Evolutionary conservation across 2,797 vertebrate species (phyloP), one percentile per base, ranked within the genome.

Genomic region (Falco berigora): DNA sequence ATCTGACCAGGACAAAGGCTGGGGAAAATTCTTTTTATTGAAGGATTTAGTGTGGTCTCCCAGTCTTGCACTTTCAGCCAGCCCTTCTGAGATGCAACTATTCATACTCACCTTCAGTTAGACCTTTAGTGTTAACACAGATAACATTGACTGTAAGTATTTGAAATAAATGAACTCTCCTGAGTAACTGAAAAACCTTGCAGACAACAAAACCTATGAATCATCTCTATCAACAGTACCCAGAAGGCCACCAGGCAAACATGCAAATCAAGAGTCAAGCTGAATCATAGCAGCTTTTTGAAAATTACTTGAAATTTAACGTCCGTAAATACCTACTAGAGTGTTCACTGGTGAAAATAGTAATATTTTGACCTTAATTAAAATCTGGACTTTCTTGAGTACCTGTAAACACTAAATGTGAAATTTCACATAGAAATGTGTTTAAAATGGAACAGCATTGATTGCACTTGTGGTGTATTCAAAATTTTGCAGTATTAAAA

Each of bases 361-460:
- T 76, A 91, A n/a, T 9, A 34, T 81, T 92, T 92, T 88, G 34
- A 77, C 38, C 21, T 88, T 85, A 93, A 94, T 94, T 92, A 91
- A 78, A 80, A 79, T 50, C 81, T 3, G 2, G 73, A 34, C 19
- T 75, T 95, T 88, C 46, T 27, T 20, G 23, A 86, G 40, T 79
- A 74, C 22, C 42, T 80, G 27, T 50, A 78, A 75, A 87, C 36
- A 72, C 8, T 8, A 89, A 93, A 75, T 59, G 21, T 56, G 44
- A 93, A 88, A 67, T 91, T 95, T 90, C 50, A 73, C 21, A 50
- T 17, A 44, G 38, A 88, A 66, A 63, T 83, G 7, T 64, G 25
- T 90, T 96, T 95, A 28, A 75, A 77, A 76, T 50, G 10, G 24
- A 85, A n/a, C 10, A 52, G 12, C 59, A 36, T 67, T 81, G 40